Conservation (phyloP, 2,888 invertebrate species). For the Caenorhabditis uteleia region DNA sequence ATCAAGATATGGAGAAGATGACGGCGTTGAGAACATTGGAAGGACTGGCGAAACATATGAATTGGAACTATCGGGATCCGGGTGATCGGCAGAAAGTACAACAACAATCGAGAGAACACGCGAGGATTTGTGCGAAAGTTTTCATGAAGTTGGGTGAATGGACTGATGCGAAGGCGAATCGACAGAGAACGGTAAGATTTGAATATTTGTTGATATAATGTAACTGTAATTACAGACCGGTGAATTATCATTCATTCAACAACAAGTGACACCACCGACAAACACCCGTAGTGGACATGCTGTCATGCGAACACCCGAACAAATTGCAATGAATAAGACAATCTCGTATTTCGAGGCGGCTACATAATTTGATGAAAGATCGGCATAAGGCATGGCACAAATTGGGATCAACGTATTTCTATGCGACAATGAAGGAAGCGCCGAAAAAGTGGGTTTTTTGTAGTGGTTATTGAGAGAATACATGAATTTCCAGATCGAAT, state of each 20-base stretch:
- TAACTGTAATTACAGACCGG: too few species aligned
- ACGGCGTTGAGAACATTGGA: slow-evolving; percentile 46
- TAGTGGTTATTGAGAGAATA: too few species aligned
- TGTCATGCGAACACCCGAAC: too few species aligned
- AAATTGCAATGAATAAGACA: slow-evolving; percentile 67
- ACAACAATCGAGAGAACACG: slow-evolving; percentile 16
- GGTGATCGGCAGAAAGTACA: neutral
- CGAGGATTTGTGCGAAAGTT: slow-evolving; percentile 73
- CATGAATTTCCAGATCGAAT: too few species aligned
- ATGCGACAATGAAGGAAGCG: slow-evolving; percentile 79
- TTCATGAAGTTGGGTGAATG: slow-evolving; percentile 92
- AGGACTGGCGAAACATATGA: slow-evolving; percentile 36
- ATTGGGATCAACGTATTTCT: slow-evolving; percentile 97
- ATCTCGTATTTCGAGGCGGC: slow-evolving; percentile 81
- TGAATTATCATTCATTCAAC: slow-evolving; percentile 11
- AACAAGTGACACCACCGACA: slow-evolving; percentile 10
- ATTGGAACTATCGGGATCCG: neutral
- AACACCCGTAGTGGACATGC: too few species aligned
- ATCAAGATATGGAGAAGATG: slow-evolving; percentile 76
- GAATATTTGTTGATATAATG: too few species aligned
- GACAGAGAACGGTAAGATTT: neutral
- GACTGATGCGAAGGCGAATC: slow-evolving; percentile 78
- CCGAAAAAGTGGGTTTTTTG: slow-evolving; percentile 8
- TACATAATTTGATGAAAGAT: slow-evolving; percentile 83
- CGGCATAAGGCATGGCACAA: slow-evolving; percentile 94